Conservation (phyloP, 2,888 invertebrate species). For the Phorcus lineatus region DNA sequence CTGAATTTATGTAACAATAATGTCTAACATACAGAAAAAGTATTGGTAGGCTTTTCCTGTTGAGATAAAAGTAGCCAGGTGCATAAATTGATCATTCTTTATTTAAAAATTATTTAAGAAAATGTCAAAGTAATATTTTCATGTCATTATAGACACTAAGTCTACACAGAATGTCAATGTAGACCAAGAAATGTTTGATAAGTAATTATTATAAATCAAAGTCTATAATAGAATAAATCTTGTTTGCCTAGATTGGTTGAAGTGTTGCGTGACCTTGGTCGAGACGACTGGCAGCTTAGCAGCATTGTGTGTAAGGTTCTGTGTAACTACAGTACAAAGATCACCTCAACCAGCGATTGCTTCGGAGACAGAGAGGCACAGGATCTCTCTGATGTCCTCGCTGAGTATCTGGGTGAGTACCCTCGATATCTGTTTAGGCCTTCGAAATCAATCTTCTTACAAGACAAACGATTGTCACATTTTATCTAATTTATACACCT, state of each 20-base stretch:
- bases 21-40: too few relatives aligned
- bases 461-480: neutral
- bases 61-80: too few relatives aligned
- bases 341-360: slow-evolving; percentile 68
- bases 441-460: neutral
- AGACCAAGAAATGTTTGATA: neutral
- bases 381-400: slow-evolving; percentile 67
- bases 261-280: slow-evolving; percentile 80
- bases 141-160: too few relatives aligned
- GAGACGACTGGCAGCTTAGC: slow-evolving; percentile 83
- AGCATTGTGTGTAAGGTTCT: slow-evolving; percentile 85
- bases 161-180: neutral
- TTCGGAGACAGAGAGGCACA: slow-evolving; percentile 71
- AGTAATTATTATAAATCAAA: too few relatives aligned
- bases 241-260: slow-evolving; percentile 76
- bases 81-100: too few relatives aligned
- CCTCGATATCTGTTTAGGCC: neutral
- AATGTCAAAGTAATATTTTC: too few relatives aligned
- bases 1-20: too few relatives aligned
- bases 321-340: slow-evolving; percentile 81
- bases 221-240: too few relatives aligned
- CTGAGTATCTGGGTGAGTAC: slow-evolving; percentile 64
- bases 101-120: too few relatives aligned
- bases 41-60: too few relatives aligned
- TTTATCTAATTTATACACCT: too few relatives aligned